Evolutionary conservation across 2,113 vertebrate genomes (phyloP).

Genomic region (Poeciliopsis occidentalis): DNA sequence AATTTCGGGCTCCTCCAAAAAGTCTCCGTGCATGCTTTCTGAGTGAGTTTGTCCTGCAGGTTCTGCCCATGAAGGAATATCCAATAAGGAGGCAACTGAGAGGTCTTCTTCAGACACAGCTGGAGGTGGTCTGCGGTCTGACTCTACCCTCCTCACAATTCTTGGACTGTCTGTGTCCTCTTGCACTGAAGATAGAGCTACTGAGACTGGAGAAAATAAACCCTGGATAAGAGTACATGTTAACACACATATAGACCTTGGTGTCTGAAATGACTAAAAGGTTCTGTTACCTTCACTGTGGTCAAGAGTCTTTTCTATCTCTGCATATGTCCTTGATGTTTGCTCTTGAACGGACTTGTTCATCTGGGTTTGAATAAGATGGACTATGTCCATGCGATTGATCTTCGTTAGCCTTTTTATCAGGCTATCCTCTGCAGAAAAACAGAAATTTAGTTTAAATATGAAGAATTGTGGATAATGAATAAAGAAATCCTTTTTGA

Average conservation of each 20-base stretch:
- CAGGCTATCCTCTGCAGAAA: constrained; percentile 85
- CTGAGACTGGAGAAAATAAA: constrained; percentile 62
- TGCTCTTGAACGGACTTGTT: constrained; percentile 84
- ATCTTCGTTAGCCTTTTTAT: constrained; percentile 94
- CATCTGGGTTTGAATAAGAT: constrained; percentile 91
- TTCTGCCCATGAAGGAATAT: constrained; percentile 85
- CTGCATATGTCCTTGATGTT: constrained; percentile 84
- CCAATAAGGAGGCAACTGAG: constrained; percentile 89
- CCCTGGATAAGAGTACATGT: background rate
- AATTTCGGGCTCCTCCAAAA: constrained; percentile 86
- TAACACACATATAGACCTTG: background rate
- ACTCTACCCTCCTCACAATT: constrained; percentile 72
- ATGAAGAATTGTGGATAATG: background rate
- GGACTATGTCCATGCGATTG: constrained; percentile 98
- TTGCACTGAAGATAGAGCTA: constrained; percentile 90
- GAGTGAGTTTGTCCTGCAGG: constrained; percentile 82
- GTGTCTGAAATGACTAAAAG: background rate
- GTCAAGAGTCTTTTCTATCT: constrained; percentile 92
- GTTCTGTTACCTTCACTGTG: constrained; percentile 89
- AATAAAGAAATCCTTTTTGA: too few species aligned
- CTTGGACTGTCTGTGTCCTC: constrained; percentile 86
- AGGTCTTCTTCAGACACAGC: constrained; percentile 95
- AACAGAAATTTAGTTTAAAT: background rate
- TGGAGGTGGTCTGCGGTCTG: constrained; percentile 86
- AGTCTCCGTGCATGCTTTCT: constrained; percentile 84